These are phyloP conservation scores for Globodera ellingtonae DNA, from an alignment of 1,140 invertebrate species.

Conservation along the genomic window DNA sequence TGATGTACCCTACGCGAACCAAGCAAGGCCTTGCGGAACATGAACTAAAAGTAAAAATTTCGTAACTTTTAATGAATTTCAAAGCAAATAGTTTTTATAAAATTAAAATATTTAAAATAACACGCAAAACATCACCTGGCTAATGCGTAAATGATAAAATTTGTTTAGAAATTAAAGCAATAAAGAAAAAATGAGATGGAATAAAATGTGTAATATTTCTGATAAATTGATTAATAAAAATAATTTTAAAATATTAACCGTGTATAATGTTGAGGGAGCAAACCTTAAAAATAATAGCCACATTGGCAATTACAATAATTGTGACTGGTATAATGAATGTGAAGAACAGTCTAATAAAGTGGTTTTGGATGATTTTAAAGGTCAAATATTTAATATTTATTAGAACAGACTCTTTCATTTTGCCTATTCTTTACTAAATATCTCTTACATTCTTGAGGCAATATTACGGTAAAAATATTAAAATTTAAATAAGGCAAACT, in stretches of 20 bases:
- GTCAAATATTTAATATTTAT: too few relatives aligned
- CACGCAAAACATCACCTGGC: background rate
- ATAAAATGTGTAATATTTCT: background rate
- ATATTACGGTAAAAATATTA: too few relatives aligned
- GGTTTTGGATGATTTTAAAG: too few relatives aligned
- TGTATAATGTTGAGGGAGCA: slow-evolving; percentile 13
- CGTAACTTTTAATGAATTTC: too few relatives aligned
- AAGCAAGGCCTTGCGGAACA: slow-evolving; percentile 6
- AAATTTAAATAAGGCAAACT: too few relatives aligned
- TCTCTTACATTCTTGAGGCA: too few relatives aligned
- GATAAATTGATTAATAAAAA: background rate
- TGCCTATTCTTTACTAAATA: too few relatives aligned
- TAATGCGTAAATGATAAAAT: slow-evolving; percentile 18
- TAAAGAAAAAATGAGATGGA: background rate
- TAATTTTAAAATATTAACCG: background rate
- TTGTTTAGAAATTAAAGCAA: slow-evolving; percentile 18
- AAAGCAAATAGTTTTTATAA: background rate
- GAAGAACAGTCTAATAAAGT: background rate
- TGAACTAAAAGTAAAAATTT: background rate
- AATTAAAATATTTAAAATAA: background rate
- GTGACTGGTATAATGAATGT: background rate
- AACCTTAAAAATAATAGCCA: slow-evolving; percentile 11
- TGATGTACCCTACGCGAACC: background rate
- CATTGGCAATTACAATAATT: slow-evolving; percentile 15
- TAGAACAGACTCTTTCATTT: too few relatives aligned